Evolutionary conservation across 1,140 invertebrate species (phyloP).

Genomic region (Drosophila novamexicana): DNA sequence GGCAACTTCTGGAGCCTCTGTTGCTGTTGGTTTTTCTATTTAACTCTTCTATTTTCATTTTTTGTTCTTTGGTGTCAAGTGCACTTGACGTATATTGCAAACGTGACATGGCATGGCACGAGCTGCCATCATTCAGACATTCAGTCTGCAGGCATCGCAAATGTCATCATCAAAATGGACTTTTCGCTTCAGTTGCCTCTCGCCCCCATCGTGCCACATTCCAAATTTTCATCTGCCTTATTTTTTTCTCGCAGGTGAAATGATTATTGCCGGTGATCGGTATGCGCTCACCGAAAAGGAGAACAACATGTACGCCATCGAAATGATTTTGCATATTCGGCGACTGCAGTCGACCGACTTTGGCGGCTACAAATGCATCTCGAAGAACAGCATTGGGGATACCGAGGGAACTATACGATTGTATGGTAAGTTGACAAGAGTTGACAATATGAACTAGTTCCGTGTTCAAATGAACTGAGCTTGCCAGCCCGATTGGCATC

Average conservation of each 20-base stretch:
- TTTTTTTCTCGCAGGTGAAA: conserved; percentile 88
- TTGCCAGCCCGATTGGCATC: no score
- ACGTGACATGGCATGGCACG: conserved; percentile 60
- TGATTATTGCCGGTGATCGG: conserved; percentile 93
- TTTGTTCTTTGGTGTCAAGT: conserved; percentile 56
- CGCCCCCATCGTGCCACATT: not conserved
- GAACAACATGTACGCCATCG: conserved; percentile 91
- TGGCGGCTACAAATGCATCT: conserved; percentile 96
- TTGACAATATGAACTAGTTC: not conserved
- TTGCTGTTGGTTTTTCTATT: not conserved
- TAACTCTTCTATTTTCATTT: not conserved
- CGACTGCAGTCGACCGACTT: conserved; percentile 91
- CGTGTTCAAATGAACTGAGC: not conserved
- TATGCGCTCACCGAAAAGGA: conserved; percentile 90
- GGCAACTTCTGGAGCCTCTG: conserved; percentile 7
- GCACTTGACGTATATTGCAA: conserved; percentile 84
- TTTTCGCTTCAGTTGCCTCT: not conserved
- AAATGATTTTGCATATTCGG: conserved; percentile 91
- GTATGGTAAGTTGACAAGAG: conserved; percentile 88
- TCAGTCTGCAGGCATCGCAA: conserved; percentile 8
- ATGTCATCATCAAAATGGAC: conserved; percentile 17
- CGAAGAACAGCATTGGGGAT: conserved; percentile 95
- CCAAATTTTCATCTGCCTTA: conserved; percentile 19
- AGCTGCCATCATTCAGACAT: not conserved
- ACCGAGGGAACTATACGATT: conserved; percentile 94